Percentiles rank a stretch among this genome's conserved stretches.
Conservation (phyloP, 2,797 vertebrate genomes). For the Mallotus villosus region DNA sequence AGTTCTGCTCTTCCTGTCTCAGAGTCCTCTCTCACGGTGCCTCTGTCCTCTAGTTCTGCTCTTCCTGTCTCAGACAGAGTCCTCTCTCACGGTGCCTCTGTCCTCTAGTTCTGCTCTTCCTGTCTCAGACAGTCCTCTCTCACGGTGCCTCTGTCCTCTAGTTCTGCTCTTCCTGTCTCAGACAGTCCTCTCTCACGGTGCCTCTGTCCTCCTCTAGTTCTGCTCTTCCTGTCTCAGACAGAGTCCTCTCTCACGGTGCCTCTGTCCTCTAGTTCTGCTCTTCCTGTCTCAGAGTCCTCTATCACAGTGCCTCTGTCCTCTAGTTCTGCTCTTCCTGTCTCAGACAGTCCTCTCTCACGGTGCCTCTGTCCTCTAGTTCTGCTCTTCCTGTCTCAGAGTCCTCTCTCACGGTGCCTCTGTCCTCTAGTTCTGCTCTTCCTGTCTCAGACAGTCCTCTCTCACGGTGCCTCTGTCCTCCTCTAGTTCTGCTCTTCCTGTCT, state of each 20-base stretch:
- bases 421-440: too few relatives aligned
- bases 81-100: background rate
- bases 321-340: too few relatives aligned
- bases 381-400: background rate
- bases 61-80: background rate
- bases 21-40: background rate
- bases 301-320: background rate
- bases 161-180: background rate
- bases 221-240: background rate
- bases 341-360: background rate
- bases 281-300: background rate
- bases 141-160: background rate
- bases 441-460: background rate
- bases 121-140: background rate
- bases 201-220: background rate
- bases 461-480: background rate
- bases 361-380: constrained; percentile 1
- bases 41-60: too few relatives aligned
- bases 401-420: background rate
- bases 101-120: too few relatives aligned
- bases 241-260: background rate
- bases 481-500: background rate
- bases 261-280: too few relatives aligned
- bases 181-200: background rate
- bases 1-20: background rate